phyloP scores from a whole-genome alignment of 2,797 vertebrate species.

The Siniperca undulata region DNA sequence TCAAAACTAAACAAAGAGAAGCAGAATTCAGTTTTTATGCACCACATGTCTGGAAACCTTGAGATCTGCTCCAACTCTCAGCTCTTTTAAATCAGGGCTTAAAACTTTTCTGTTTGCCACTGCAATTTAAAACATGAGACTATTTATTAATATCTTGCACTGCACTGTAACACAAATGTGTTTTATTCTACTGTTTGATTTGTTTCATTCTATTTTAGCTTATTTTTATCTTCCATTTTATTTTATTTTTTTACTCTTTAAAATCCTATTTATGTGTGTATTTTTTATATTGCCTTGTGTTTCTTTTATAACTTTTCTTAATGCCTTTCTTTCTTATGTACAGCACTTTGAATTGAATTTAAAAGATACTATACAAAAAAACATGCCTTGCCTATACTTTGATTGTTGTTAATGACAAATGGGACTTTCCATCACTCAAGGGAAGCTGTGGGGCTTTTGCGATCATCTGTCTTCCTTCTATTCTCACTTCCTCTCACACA shows the following conservation, averaged over 20 bases:
- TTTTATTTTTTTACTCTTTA: background rate
- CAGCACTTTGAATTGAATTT: background rate
- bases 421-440: conserved; percentile 53
- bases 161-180: too few relatives aligned
- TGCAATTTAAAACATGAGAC: background rate
- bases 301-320: background rate
- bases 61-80: background rate
- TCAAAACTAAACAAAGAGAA: too few relatives aligned
- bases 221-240: background rate
- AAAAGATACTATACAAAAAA: background rate
- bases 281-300: background rate
- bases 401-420: background rate
- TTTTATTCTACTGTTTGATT: background rate
- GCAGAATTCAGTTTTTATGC: too few relatives aligned
- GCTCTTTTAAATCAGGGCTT: background rate
- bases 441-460: conserved; percentile 25
- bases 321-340: background rate
- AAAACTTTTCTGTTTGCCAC: background rate
- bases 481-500: conserved; percentile 61
- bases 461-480: conserved; percentile 14
- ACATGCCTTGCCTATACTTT: background rate
- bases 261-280: background rate
- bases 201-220: background rate
- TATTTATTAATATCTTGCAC: too few relatives aligned
- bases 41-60: too few relatives aligned